Conservation (phyloP, 1,140 invertebrate species). For the Rhyacophila brunnea region DNA sequence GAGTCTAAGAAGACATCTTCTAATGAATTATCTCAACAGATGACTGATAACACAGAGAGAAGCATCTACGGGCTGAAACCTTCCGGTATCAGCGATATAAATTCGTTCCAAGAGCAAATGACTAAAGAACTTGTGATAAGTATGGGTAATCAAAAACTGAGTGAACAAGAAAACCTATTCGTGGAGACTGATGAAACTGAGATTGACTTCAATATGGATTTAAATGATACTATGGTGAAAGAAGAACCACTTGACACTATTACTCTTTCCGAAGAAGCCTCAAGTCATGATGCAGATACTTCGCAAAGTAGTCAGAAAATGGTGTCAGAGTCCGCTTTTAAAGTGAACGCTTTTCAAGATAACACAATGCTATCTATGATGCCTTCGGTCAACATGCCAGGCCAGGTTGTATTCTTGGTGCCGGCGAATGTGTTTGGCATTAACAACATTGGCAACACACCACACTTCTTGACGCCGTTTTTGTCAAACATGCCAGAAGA, state of each 20-base stretch:
- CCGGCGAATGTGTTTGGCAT: neutral
- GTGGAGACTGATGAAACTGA: neutral
- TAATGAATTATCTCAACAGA: too few species aligned
- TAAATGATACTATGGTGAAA: neutral
- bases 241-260: neutral
- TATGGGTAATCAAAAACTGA: neutral
- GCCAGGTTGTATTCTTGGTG: neutral
- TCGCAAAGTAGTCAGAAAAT: neutral
- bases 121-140: neutral
- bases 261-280: too few species aligned
- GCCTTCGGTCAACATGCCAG: neutral
- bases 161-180: constrained; percentile 2
- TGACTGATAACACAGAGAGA: too few species aligned
- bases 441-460: neutral
- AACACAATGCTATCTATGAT: constrained; percentile 6
- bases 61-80: too few species aligned
- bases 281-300: neutral
- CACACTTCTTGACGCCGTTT: neutral
- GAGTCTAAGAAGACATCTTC: constrained; percentile 40
- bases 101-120: neutral
- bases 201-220: neutral
- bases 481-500: neutral
- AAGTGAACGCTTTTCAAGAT: neutral
- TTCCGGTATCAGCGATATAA: neutral
- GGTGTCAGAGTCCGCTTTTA: neutral